Conservation (phyloP, 2,888 invertebrate species). For the Merodon equestris region DNA sequence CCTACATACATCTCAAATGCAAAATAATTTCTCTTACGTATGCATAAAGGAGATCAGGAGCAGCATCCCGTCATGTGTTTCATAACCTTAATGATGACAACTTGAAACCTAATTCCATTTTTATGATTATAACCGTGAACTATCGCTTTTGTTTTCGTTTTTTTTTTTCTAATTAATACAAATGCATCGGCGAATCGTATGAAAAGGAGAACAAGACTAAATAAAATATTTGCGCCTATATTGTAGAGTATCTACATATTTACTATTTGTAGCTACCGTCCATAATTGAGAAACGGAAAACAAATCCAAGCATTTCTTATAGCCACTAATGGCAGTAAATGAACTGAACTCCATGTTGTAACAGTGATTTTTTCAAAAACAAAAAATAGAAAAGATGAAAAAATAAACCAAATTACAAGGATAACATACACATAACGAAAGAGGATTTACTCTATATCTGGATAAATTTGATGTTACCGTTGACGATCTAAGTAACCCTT, state of each 20-base stretch:
- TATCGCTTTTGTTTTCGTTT: conserved; percentile 31
- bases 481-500: conserved; percentile 2
- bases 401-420: neutral
- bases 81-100: conserved; percentile 57
- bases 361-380: conserved; percentile 15
- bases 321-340: conserved; percentile 7
- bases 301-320: conserved; percentile 1
- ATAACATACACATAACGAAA: too few species aligned
- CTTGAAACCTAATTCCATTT: conserved; percentile 42
- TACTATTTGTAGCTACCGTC: conserved; percentile 36
- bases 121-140: conserved; percentile 46
- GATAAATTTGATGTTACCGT: conserved; percentile 30
- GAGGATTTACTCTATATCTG: conserved; percentile 2
- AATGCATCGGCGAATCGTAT: too few species aligned
- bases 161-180: conserved; percentile 14
- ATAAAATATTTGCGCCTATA: neutral
- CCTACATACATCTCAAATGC: conserved; percentile 51
- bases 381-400: conserved; percentile 24
- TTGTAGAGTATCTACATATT: neutral
- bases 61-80: conserved; percentile 47
- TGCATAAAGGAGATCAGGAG: conserved; percentile 32
- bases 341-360: conserved; percentile 28
- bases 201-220: too few species aligned
- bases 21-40: conserved; percentile 29
- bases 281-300: conserved; percentile 14